Conservation (phyloP, 2,888 invertebrate genomes). For the Embidobia sp. region DNA sequence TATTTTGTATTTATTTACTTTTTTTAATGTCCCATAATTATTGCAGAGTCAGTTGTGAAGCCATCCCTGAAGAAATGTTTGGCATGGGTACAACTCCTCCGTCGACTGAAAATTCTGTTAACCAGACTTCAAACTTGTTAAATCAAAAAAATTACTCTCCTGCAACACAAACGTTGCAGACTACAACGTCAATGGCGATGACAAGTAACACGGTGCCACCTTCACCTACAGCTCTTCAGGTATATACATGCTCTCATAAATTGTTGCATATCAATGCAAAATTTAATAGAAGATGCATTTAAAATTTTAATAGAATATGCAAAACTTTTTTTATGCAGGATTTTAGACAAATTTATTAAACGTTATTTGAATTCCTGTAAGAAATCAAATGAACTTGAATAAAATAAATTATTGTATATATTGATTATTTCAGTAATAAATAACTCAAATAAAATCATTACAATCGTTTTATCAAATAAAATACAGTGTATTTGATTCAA, state of each 20-base stretch:
- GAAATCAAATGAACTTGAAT: too few relatives aligned
- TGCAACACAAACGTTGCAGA: slow-evolving; percentile 78
- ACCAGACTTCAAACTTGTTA: slow-evolving; percentile 81
- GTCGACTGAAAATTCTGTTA: slow-evolving; percentile 80
- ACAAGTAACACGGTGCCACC: slow-evolving; percentile 81
- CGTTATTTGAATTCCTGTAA: too few relatives aligned
- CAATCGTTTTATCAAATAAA: too few relatives aligned
- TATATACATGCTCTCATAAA: too few relatives aligned
- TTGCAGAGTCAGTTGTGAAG: slow-evolving; percentile 90
- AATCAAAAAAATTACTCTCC: slow-evolving; percentile 83
- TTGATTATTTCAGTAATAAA: neutral
- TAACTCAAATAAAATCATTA: too few relatives aligned
- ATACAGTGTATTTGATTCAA: too few relatives aligned
- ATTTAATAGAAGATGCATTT: too few relatives aligned
- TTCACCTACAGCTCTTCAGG: slow-evolving; percentile 81
- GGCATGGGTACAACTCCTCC: slow-evolving; percentile 89
- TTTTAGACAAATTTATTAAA: too few relatives aligned
- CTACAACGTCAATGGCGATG: slow-evolving; percentile 72
- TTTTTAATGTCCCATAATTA: slow-evolving; percentile 1
- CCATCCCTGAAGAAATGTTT: slow-evolving; percentile 94
- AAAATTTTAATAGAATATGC: too few relatives aligned
- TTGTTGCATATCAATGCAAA: too few relatives aligned
- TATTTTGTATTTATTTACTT: neutral
- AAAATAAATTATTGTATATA: slow-evolving; percentile 4
- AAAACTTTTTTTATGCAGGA: too few relatives aligned